These are phyloP conservation scores for Pangasius djambal DNA, from an alignment of 2,797 vertebrate species.

Conservation along the genomic window DNA sequence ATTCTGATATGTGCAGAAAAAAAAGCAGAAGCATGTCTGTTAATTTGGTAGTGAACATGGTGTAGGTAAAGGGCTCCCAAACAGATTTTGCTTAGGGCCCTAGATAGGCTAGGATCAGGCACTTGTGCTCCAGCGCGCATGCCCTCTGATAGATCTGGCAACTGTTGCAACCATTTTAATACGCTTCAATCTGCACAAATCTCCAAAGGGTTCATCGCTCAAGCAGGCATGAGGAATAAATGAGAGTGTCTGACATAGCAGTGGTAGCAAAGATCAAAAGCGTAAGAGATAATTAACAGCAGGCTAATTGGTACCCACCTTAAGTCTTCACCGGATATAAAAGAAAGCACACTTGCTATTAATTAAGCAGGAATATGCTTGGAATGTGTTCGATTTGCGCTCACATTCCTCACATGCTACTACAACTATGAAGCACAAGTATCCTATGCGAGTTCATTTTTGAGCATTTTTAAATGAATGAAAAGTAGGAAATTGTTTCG, in stretches of 20 bases:
- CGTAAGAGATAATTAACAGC: slow-evolving; percentile 82
- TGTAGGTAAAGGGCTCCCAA: slow-evolving; percentile 6
- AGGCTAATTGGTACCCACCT: slow-evolving; percentile 83
- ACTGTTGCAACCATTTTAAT: slow-evolving; percentile 74
- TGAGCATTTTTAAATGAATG: background rate
- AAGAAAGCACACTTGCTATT: slow-evolving; percentile 74
- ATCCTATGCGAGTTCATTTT: no score
- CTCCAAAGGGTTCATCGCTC: slow-evolving; percentile 72
- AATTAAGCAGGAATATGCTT: slow-evolving; percentile 77
- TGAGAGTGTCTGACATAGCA: slow-evolving; percentile 77
- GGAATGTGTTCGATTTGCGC: slow-evolving; percentile 68
- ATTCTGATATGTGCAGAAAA: background rate
- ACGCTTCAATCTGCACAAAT: slow-evolving; percentile 47
- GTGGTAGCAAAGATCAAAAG: slow-evolving; percentile 80
- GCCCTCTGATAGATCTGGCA: slow-evolving; percentile 65
- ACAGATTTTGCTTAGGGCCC: background rate
- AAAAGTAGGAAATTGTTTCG: background rate
- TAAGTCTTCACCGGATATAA: slow-evolving; percentile 78
- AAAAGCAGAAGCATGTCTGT: background rate
- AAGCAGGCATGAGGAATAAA: slow-evolving; percentile 78
- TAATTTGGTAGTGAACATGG: background rate
- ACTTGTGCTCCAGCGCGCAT: background rate
- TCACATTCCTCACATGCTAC: background rate
- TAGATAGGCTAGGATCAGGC: background rate
- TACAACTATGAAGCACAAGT: background rate